Evolutionary conservation across 2,113 vertebrate species (phyloP).

Genomic region (Hypanus sabinus): DNA sequence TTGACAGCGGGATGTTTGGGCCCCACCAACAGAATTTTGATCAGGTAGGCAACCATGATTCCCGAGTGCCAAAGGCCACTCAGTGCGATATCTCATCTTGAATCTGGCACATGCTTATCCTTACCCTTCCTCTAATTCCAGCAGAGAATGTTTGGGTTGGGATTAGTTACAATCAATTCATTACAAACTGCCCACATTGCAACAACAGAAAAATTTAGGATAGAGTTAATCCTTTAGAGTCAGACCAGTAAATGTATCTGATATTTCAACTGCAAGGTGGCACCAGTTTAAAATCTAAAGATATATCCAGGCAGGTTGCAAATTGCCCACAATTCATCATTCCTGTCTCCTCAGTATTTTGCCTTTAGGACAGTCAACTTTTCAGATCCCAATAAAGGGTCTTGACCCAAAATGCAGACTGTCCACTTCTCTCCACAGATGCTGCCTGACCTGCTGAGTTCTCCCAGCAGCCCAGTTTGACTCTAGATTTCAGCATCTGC

Average conservation of each 20-base stretch:
- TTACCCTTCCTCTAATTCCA: background rate
- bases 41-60: background rate
- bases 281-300: too few species aligned
- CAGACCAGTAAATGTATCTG: background rate
- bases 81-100: background rate
- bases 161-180: background rate
- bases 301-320: too few species aligned
- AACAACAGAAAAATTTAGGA: background rate
- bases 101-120: background rate
- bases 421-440: too few species aligned
- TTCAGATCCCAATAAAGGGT: too few species aligned
- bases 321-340: too few species aligned
- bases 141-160: background rate
- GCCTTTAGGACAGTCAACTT: too few species aligned
- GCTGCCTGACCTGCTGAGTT: too few species aligned
- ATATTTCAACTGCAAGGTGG: background rate
- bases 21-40: background rate
- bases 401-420: too few species aligned
- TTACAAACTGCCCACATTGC: background rate
- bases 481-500: too few species aligned
- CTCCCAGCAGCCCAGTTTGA: too few species aligned
- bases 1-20: background rate
- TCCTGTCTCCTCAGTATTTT: too few species aligned
- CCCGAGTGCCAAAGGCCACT: background rate
- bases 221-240: background rate